phyloP scores from a whole-genome alignment of 2,113 vertebrate genomes.

The Rhodinocichla rosea region DNA sequence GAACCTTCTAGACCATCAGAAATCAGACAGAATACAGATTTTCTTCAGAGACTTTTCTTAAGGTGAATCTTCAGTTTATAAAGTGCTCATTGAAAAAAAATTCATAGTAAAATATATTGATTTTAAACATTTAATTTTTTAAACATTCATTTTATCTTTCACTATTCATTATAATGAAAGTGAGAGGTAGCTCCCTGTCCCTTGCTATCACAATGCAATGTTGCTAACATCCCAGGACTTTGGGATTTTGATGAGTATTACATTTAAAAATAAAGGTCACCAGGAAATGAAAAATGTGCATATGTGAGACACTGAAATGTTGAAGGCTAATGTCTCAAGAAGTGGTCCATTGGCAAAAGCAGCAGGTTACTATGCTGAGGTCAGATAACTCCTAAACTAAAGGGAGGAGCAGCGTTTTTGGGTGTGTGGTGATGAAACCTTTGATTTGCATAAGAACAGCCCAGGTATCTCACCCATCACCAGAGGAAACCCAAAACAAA shows the following conservation, averaged over 20 bases:
- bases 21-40: background rate
- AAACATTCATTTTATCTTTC: background rate
- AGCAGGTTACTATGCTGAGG: background rate
- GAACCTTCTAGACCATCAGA: background rate
- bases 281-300: background rate
- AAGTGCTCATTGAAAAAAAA: background rate
- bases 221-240: background rate
- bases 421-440: background rate
- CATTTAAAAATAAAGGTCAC: too few relatives aligned
- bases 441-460: background rate
- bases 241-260: background rate
- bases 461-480: background rate
- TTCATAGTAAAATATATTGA: background rate
- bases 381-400: background rate
- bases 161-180: background rate
- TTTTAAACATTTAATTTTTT: background rate
- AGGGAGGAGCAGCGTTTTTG: background rate
- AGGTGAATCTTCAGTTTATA: background rate
- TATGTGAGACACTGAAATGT: background rate
- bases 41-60: background rate
- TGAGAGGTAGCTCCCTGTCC: rapidly evolving
- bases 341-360: background rate
- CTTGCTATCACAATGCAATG: background rate
- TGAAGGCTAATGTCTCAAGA: background rate
- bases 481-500: background rate